Conservation (phyloP, 2,797 vertebrate species). For the Botia almorhae region DNA sequence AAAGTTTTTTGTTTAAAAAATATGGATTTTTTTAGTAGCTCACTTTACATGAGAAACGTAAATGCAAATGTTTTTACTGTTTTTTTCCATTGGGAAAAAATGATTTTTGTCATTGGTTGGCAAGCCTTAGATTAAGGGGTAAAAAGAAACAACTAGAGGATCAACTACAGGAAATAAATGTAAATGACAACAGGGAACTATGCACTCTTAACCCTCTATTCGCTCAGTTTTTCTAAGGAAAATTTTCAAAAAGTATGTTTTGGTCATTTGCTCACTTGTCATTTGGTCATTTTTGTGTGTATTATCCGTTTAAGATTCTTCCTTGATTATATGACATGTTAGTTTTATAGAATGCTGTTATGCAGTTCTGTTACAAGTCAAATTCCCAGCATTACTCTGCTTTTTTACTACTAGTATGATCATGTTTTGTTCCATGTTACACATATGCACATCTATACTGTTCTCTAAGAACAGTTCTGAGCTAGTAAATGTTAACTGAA, state of each 20-base stretch:
- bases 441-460: neutral
- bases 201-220: too few species aligned
- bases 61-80: neutral
- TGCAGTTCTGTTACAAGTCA: too few species aligned
- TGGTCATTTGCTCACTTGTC: too few species aligned
- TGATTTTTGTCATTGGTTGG: slow-evolving; percentile 1
- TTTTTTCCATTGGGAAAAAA: neutral
- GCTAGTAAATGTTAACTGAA: neutral
- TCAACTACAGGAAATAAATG: neutral
- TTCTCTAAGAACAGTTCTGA: neutral
- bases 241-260: too few species aligned
- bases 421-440: neutral
- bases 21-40: neutral
- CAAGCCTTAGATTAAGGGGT: neutral
- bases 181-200: too few species aligned
- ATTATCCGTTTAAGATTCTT: too few species aligned
- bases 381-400: neutral
- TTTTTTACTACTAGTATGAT: neutral
- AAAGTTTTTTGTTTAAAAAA: neutral
- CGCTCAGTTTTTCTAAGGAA: too few species aligned
- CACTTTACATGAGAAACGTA: neutral
- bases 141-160: too few species aligned
- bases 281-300: too few species aligned
- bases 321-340: too few species aligned
- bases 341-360: too few species aligned